phyloP scores from a whole-genome alignment of 2,888 invertebrate genomes.

The Melolontha melolontha region DNA sequence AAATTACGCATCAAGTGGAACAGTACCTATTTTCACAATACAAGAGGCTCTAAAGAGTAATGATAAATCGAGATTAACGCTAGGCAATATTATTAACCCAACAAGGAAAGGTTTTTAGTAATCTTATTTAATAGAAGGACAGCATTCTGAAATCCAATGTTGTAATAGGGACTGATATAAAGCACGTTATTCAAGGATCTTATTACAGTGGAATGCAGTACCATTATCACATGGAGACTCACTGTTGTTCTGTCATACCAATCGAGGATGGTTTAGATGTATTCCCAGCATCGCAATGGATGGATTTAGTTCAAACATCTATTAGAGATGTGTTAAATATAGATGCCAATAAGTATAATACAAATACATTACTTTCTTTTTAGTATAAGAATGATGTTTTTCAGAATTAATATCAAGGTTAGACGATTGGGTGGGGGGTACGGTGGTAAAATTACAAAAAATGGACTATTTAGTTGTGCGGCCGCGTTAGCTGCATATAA shows the following conservation, averaged over 20 bases:
- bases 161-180: slow-evolving; percentile 51
- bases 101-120: slow-evolving; percentile 56
- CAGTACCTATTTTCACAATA: slow-evolving; percentile 65
- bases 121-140: no score
- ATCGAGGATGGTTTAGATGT: slow-evolving; percentile 77
- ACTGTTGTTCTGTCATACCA: slow-evolving; percentile 73
- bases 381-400: no score
- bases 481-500: slow-evolving; percentile 78
- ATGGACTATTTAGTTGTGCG: slow-evolving; percentile 71
- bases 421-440: slow-evolving; percentile 85
- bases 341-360: slow-evolving; percentile 72
- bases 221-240: slow-evolving; percentile 84
- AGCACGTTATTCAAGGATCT: slow-evolving; percentile 68
- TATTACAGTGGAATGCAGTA: slow-evolving; percentile 75
- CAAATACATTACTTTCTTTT: no score
- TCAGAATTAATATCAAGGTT: slow-evolving; percentile 79
- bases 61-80: slow-evolving; percentile 59
- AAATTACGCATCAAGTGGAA: slow-evolving; percentile 66
- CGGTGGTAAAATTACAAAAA: slow-evolving; percentile 80
- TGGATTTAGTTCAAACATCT: slow-evolving; percentile 70
- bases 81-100: slow-evolving; percentile 60
- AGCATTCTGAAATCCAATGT: background rate
- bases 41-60: slow-evolving; percentile 68
- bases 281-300: slow-evolving; percentile 74
- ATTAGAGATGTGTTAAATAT: slow-evolving; percentile 69